A percentile compares a stretch with the other conserved stretches of the same genome.
phyloP scores from a whole-genome alignment of 2,113 vertebrate genomes.

The Syngnathus typhle region DNA sequence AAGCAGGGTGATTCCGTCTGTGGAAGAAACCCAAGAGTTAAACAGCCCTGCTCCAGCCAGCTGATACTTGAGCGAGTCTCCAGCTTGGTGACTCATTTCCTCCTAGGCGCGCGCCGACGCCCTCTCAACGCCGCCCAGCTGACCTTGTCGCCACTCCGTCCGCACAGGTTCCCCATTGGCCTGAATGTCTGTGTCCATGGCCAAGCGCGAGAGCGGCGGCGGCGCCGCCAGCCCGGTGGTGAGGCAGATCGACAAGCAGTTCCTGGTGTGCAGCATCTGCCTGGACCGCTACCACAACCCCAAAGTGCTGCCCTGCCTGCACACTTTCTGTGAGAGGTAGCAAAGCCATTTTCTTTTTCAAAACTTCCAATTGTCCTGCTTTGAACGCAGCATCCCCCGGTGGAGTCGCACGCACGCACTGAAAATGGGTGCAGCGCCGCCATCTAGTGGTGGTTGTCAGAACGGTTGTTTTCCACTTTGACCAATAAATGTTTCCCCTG shows the following conservation, averaged over 20 bases:
- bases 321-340: slow-evolving; percentile 95
- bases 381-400: too few relatives aligned
- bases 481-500: too few relatives aligned
- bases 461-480: neutral
- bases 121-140: slow-evolving; percentile 13
- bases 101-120: slow-evolving; percentile 22
- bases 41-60: neutral
- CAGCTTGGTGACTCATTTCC: slow-evolving; percentile 46
- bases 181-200: slow-evolving; percentile 75
- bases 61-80: slow-evolving; percentile 2
- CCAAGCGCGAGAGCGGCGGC: slow-evolving; percentile 78
- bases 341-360: neutral
- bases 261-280: slow-evolving; percentile 95
- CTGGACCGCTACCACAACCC: slow-evolving; percentile 89
- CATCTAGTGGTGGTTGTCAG: neutral
- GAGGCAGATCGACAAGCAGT: slow-evolving; percentile 94
- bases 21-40: neutral
- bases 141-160: slow-evolving; percentile 21
- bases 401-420: too few relatives aligned
- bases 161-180: slow-evolving; percentile 40
- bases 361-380: too few relatives aligned
- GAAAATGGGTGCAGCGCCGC: too few relatives aligned
- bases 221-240: slow-evolving; percentile 86
- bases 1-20: neutral
- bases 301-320: slow-evolving; percentile 83